Evolutionary conservation across 1,140 invertebrate genomes (phyloP).

Genomic region (Drosophila ercepeae): DNA sequence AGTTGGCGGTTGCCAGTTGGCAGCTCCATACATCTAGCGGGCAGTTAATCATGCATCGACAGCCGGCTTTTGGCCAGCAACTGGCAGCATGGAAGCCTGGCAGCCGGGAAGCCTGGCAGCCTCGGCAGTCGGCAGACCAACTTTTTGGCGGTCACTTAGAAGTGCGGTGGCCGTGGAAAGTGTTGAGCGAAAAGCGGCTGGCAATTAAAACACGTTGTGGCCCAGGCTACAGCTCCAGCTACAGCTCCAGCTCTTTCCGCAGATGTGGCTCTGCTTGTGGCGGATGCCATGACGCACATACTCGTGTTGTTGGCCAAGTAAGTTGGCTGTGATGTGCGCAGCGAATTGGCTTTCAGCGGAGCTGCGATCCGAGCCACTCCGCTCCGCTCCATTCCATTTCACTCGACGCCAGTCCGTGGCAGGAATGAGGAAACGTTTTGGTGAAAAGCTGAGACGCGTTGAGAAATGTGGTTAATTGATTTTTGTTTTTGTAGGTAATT

Average conservation of each 20-base stretch:
- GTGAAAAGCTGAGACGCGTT: conserved; percentile 77
- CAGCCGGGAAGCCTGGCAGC: background rate
- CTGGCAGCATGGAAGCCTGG: conserved; percentile 10
- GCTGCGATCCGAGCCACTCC: conserved; percentile 18
- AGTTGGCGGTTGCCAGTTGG: conserved; percentile 49
- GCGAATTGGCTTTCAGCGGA: conserved; percentile 68
- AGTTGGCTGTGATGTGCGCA: conserved; percentile 56
- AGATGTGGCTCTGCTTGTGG: conserved; percentile 14
- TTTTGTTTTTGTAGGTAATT: conserved; percentile 53
- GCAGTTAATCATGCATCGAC: conserved; percentile 82
- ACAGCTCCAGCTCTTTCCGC: conserved; percentile 15
- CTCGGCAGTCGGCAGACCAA: conserved; percentile 40
- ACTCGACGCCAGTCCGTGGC: background rate
- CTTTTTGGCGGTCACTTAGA: conserved; percentile 80
- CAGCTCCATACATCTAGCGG: conserved; percentile 60
- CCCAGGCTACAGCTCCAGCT: conserved; percentile 20
- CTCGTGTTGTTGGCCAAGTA: conserved; percentile 48
- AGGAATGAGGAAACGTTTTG: conserved; percentile 74
- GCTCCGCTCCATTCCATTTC: conserved; percentile 16
- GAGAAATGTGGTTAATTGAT: conserved; percentile 79
- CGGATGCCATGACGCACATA: conserved; percentile 67
- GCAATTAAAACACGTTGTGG: conserved; percentile 78
- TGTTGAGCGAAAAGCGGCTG: conserved; percentile 76
- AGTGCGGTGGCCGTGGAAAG: conserved; percentile 67
- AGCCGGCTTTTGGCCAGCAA: conserved; percentile 40